phyloP scores from a whole-genome alignment of 2,113 vertebrate species.

The Uria lomvia region DNA sequence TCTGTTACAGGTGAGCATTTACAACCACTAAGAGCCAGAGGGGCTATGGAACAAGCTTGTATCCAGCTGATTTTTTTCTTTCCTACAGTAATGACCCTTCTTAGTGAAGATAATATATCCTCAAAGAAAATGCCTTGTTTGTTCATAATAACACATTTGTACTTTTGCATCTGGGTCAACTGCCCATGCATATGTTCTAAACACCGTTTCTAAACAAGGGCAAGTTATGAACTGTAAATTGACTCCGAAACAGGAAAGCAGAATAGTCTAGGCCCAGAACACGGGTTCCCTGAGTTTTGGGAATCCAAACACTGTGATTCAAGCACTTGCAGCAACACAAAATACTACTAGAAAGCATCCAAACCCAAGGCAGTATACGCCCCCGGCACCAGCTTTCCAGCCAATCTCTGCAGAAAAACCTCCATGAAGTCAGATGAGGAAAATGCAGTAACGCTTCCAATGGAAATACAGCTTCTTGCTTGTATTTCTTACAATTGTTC shows the following conservation, averaged over 20 bases:
- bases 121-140: neutral
- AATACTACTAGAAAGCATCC: neutral
- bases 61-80: neutral
- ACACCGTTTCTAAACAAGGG: neutral
- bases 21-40: neutral
- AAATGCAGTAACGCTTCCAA: neutral
- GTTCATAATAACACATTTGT: neutral
- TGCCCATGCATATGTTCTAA: neutral
- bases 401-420: neutral
- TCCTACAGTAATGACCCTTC: neutral
- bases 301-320: accelerated
- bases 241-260: neutral
- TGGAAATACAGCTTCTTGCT: neutral
- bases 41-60: neutral
- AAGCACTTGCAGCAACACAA: neutral
- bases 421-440: neutral
- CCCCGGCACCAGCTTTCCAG: neutral
- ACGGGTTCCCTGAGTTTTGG: accelerated
- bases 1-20: neutral
- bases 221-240: neutral
- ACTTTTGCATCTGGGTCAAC: neutral
- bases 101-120: neutral
- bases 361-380: accelerated
- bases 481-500: too few relatives aligned
- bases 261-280: neutral